Conservation (phyloP, 2,113 vertebrate genomes). For the Oryzias woworae region DNA sequence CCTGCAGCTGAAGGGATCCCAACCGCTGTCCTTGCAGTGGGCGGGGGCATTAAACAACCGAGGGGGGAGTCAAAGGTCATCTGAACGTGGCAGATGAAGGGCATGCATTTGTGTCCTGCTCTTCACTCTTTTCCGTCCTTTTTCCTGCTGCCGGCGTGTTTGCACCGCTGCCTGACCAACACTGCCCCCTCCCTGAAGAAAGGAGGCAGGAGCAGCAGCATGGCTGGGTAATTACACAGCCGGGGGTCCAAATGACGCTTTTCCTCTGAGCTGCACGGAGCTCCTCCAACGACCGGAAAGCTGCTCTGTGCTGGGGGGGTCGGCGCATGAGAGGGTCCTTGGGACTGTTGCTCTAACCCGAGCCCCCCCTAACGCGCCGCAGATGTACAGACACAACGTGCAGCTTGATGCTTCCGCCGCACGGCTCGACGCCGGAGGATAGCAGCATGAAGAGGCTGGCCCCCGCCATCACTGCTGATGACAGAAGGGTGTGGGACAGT, state of each 20-base stretch:
- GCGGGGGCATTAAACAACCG: background rate
- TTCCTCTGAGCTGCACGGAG: constrained; percentile 73
- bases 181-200: constrained; percentile 92
- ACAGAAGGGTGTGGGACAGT: constrained; percentile 23
- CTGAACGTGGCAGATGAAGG: constrained; percentile 27
- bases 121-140: background rate
- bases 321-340: constrained; percentile 41
- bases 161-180: constrained; percentile 75
- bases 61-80: constrained; percentile 61
- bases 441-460: no score
- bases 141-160: constrained; percentile 12
- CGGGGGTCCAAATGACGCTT: constrained; percentile 69
- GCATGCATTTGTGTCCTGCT: no score
- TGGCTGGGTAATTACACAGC: constrained; percentile 55
- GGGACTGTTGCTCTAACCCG: constrained; percentile 30
- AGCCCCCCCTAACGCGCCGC: constrained; percentile 36
- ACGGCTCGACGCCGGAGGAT: constrained; percentile 11
- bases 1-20: constrained; percentile 32
- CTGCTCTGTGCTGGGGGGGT: constrained; percentile 44
- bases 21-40: constrained; percentile 5
- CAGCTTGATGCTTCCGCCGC: constrained; percentile 5
- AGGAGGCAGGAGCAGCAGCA: constrained; percentile 7
- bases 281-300: constrained; percentile 60
- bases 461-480: constrained; percentile 4
- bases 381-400: constrained; percentile 45